phyloP scores from a whole-genome alignment of 2,113 vertebrate species.

The Oncorhynchus nerka region DNA sequence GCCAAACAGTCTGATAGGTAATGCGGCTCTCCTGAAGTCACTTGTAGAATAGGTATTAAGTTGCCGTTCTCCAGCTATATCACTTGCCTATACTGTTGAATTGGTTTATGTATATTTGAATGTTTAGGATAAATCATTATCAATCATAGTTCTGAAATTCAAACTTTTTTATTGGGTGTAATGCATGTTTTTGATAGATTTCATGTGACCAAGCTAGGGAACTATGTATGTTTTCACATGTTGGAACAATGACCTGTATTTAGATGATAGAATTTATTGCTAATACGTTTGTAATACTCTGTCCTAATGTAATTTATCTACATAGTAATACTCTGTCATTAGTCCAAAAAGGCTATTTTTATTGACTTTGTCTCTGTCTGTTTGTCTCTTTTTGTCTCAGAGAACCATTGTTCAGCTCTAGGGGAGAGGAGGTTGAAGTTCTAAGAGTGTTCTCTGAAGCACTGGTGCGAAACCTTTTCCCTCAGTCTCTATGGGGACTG shows the following conservation, averaged over 20 bases:
- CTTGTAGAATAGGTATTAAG: background rate
- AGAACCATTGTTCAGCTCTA: constrained; percentile 59
- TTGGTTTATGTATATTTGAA: background rate
- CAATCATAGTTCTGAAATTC: background rate
- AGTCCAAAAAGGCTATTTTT: background rate
- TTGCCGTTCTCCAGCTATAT: background rate
- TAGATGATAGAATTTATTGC: no score
- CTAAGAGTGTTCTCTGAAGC: constrained; percentile 67
- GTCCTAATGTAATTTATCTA: background rate
- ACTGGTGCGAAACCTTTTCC: constrained; percentile 71
- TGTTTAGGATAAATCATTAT: background rate
- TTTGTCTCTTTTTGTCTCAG: constrained; percentile 47
- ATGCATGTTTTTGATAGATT: background rate
- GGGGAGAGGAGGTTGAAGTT: constrained; percentile 62
- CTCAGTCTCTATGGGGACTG: constrained; percentile 58
- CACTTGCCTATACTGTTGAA: background rate
- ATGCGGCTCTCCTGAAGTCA: background rate
- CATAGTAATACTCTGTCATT: background rate
- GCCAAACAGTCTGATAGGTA: constrained; percentile 70
- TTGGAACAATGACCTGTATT: no score
- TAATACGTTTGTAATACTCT: background rate
- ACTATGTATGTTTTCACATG: background rate
- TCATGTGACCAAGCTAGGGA: background rate
- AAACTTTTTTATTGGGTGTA: background rate
- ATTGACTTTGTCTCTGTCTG: background rate